Conservation (phyloP, 2,888 invertebrate species). For the Hymenopus coronatus region DNA sequence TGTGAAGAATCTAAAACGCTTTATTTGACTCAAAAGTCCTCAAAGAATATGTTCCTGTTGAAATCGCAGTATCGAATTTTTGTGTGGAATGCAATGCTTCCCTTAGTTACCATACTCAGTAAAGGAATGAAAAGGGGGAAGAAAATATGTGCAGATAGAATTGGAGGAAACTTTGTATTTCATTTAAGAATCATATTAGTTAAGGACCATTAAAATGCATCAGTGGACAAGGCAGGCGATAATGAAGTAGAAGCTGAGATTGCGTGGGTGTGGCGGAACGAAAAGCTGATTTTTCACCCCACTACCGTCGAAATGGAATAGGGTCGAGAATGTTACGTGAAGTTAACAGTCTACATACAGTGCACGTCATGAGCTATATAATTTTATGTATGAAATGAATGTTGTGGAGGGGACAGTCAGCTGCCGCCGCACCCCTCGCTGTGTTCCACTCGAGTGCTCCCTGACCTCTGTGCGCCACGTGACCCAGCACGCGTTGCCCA, state of each 20-base stretch:
- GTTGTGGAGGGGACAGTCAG: slow-evolving; percentile 2
- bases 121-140: too few species aligned
- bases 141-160: too few species aligned
- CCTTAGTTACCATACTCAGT: too few species aligned
- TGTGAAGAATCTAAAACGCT: too few species aligned
- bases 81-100: too few species aligned
- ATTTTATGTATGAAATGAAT: background rate
- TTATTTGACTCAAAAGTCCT: too few species aligned
- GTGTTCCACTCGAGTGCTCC: slow-evolving; percentile 30
- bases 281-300: background rate
- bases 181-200: too few species aligned
- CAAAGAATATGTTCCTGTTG: too few species aligned
- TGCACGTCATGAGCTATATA: background rate
- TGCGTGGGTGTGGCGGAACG: background rate
- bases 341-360: background rate
- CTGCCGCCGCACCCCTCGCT: background rate
- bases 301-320: background rate
- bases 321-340: background rate
- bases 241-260: background rate
- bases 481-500: slow-evolving; percentile 27
- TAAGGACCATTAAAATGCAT: too few species aligned
- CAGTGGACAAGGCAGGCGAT: background rate
- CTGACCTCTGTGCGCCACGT: slow-evolving; percentile 22
- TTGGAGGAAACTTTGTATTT: too few species aligned
- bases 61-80: too few species aligned